Percentiles rank a stretch among this genome's conserved stretches.
phyloP scores from a whole-genome alignment of 2,113 vertebrate species.

The Oenanthe oenanthe region DNA sequence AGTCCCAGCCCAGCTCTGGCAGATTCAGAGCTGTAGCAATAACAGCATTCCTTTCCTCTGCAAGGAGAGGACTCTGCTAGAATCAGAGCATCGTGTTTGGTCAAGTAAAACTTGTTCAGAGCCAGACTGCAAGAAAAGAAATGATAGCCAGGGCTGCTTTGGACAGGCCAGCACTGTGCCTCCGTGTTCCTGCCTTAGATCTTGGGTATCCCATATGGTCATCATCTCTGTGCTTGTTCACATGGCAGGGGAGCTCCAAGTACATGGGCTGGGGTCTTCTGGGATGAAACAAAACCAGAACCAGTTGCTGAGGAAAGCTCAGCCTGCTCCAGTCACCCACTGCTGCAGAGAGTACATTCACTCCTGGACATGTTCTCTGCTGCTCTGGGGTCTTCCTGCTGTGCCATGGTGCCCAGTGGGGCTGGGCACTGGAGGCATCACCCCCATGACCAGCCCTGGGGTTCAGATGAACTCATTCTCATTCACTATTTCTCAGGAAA shows the following conservation, averaged over 20 bases:
- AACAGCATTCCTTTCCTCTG: background rate
- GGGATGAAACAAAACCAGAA: background rate
- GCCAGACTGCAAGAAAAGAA: background rate
- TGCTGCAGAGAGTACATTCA: background rate
- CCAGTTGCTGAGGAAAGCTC: background rate
- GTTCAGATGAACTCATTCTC: background rate
- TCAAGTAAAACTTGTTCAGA: background rate
- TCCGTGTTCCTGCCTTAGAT: background rate
- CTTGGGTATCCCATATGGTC: fast-evolving
- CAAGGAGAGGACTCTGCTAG: background rate
- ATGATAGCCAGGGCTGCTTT: background rate
- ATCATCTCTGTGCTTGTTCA: background rate
- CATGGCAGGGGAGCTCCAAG: fast-evolving
- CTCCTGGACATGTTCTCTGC: background rate
- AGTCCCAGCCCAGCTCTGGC: background rate
- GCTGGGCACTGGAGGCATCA: background rate
- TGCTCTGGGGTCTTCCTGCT: background rate
- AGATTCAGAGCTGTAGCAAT: background rate
- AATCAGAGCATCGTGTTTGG: background rate
- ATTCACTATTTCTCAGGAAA: background rate
- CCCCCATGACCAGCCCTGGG: fast-evolving
- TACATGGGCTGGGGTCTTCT: background rate
- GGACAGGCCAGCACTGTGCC: too few species aligned
- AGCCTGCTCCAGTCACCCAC: background rate
- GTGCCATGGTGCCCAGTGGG: background rate